A percentile compares a stretch with the other conserved stretches of the same genome.
These are phyloP conservation scores for Glossosoma conforme DNA, from an alignment of 1,140 invertebrate species.

Conservation along the genomic window DNA sequence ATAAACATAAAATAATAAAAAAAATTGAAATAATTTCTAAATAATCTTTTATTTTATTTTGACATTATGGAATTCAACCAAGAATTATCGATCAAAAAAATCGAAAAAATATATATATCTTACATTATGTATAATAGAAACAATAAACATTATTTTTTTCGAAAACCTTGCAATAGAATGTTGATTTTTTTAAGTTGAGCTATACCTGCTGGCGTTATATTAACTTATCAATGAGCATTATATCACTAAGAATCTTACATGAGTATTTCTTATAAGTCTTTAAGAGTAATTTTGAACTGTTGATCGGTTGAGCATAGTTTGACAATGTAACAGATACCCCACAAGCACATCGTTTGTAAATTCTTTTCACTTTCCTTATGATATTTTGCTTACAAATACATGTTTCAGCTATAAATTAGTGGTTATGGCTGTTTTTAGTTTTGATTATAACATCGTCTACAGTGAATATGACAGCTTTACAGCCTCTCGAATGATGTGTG, in stretches of 20 bases:
- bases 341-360: background rate
- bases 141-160: too few species aligned
- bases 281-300: background rate
- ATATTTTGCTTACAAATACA: background rate
- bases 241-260: background rate
- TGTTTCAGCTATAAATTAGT: background rate
- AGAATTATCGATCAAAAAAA: too few species aligned
- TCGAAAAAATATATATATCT: too few species aligned
- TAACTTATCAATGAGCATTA: too few species aligned
- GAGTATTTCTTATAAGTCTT: background rate
- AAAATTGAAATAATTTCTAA: too few species aligned
- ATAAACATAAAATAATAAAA: too few species aligned
- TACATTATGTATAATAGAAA: too few species aligned
- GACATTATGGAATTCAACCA: too few species aligned
- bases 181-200: background rate
- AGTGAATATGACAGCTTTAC: background rate
- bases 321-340: background rate
- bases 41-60: too few species aligned
- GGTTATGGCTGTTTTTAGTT: background rate
- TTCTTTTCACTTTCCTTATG: background rate
- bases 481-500: constrained; percentile 4
- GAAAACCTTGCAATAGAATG: too few species aligned
- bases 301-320: background rate
- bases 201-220: too few species aligned
- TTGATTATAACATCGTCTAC: background rate